Conservation (phyloP, 2,113 vertebrate species). For the Tachysurus vachellii region DNA sequence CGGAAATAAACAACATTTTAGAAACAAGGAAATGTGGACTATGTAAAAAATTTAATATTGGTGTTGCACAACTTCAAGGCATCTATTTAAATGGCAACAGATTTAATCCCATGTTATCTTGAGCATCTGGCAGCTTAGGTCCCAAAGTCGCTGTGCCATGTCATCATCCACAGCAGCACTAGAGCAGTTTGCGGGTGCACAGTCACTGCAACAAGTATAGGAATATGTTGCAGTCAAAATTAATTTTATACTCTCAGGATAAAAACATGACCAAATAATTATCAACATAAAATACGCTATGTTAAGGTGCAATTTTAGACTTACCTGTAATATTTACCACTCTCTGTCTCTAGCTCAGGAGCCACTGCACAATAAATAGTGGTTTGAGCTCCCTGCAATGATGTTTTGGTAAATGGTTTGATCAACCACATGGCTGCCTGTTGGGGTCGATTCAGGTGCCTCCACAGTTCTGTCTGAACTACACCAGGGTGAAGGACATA, state of each 20-base stretch:
- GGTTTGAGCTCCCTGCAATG: conserved; percentile 75
- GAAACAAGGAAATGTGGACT: too few relatives aligned
- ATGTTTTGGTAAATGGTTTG: conserved; percentile 71
- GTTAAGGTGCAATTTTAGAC: not conserved
- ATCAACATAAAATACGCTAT: not conserved
- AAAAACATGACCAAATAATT: too few relatives aligned
- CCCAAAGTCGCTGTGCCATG: conserved; percentile 72
- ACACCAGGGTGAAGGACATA: conserved; percentile 77
- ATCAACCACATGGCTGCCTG: conserved; percentile 60
- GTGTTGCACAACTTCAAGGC: too few relatives aligned
- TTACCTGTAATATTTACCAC: conserved; percentile 76
- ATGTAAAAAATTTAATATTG: too few relatives aligned
- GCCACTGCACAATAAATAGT: conserved; percentile 77
- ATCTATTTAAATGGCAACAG: too few relatives aligned
- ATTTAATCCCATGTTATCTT: conserved; percentile 68
- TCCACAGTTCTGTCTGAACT: conserved; percentile 73
- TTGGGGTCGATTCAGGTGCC: conserved; percentile 63
- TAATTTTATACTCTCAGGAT: not conserved
- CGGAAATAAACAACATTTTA: too few relatives aligned
- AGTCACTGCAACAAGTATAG: conserved; percentile 66
- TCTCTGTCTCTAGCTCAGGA: conserved; percentile 67
- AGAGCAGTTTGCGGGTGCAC: conserved; percentile 68
- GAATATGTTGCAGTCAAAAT: not conserved
- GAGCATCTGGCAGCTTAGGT: conserved; percentile 72
- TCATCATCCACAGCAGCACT: conserved; percentile 63